These are phyloP conservation scores for Paracentrotus lividus DNA, from an alignment of 53 echinoderm and acorn worm species.

Conservation along the genomic window DNA sequence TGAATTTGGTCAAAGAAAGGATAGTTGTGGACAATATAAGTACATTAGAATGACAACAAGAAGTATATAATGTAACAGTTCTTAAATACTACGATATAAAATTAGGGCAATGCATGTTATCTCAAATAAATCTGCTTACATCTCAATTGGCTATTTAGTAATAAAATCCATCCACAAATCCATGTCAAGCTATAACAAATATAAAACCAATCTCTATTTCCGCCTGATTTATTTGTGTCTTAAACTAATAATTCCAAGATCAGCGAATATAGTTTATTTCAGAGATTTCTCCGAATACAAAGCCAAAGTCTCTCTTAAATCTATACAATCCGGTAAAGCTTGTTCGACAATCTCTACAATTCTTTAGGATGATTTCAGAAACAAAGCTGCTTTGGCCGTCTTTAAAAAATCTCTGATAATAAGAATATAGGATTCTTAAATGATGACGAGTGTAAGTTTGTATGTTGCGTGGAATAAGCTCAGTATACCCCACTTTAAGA, in stretches of 20 bases:
- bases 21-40: background rate
- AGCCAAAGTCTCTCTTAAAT: background rate
- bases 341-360: constrained; percentile 2
- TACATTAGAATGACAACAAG: background rate
- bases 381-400: constrained; percentile 1
- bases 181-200: background rate
- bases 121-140: constrained; percentile 28
- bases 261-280: background rate
- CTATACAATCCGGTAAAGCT: constrained; percentile 22
- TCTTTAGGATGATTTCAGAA: background rate
- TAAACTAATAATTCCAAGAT: constrained; percentile 13
- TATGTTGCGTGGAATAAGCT: background rate
- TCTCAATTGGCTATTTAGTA: background rate
- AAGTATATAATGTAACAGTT: background rate
- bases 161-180: background rate
- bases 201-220: background rate
- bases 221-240: constrained; percentile 11
- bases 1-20: too few species aligned
- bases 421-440: constrained; percentile 27
- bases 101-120: constrained; percentile 23
- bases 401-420: constrained; percentile 22
- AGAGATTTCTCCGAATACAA: constrained; percentile 14
- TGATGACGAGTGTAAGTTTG: background rate
- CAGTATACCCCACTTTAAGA: background rate
- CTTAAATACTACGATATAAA: background rate